Base-by-base conservation (phyloP, 2,113 vertebrate genomes). In the Columbina picui region DNA sequence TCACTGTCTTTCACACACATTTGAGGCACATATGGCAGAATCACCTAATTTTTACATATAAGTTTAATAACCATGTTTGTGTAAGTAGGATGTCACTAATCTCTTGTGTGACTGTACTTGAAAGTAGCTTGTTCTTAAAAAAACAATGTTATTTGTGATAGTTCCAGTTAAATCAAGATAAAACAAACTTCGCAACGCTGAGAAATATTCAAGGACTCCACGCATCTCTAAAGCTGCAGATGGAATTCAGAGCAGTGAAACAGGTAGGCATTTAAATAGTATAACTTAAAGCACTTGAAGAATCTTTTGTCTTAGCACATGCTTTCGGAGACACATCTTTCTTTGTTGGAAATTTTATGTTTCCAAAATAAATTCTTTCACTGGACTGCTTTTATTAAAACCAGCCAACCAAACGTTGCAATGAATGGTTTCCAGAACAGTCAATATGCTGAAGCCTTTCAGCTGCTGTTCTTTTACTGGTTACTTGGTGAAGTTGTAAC, bases 131-230 rank as follows among this genome's bases (percentile, higher is more conserved):
- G 52, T 89, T 79, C 71, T 73, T 52, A 74, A 70, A 36, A 92
- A 75, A 36, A 30, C 6, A 25, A 21, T 97, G 20, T 96, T 88
- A 55, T 97, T 89, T 95, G 4, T 87, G 50, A n/a, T 88, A 99
- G 99, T 99, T 99, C 95, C 98, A 98, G 90, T 95, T 99, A 71
- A 99, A 98, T 97, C 98, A 99, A 97, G 99, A 99, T 96, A 99
- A 99, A 97, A 98, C 99, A 97, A 99, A 99, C 95, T 98, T 99
- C 90, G 98, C 98, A 10, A 99, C 98, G 0, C 97, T 99, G 96
- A 98, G 99, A 95, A 99, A 99, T 95, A 99, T 99, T 96, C 99
- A 99, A 97, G 99, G 99, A 91, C 97, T 99, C 10, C 99, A 99
- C 23, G 99, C 99, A 23, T 98, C 99, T 5, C 98, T 99, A 38